phyloP scores from a whole-genome alignment of 2,797 vertebrate species.

The Microctenopoma stevenorrisi region DNA sequence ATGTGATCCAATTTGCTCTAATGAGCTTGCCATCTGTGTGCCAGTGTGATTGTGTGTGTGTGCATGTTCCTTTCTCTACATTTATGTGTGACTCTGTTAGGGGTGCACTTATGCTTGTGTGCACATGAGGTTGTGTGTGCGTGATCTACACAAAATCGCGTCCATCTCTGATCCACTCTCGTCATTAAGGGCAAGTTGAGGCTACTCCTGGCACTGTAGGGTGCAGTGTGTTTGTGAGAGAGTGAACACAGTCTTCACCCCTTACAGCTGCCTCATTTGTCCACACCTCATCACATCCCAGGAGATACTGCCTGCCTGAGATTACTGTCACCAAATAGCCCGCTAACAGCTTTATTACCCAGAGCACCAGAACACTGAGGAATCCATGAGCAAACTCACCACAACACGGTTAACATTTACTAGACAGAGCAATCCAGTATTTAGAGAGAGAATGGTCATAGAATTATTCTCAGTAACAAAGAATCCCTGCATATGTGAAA shows the following conservation, averaged over 20 bases:
- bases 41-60: slow-evolving; percentile 10
- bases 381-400: slow-evolving; percentile 44
- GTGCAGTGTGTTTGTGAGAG: slow-evolving; percentile 39
- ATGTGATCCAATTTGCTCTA: slow-evolving; percentile 69
- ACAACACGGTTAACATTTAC: slow-evolving; percentile 44
- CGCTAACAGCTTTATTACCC: slow-evolving; percentile 77
- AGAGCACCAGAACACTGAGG: slow-evolving; percentile 60
- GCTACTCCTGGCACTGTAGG: slow-evolving; percentile 67
- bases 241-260: slow-evolving; percentile 30
- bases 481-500: background rate
- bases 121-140: slow-evolving; percentile 8
- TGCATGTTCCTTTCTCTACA: background rate
- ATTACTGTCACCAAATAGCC: slow-evolving; percentile 76
- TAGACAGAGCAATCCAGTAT: background rate
- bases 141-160: slow-evolving; percentile 2
- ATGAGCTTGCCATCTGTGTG: slow-evolving; percentile 62
- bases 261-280: slow-evolving; percentile 65
- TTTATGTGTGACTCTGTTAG: slow-evolving; percentile 5
- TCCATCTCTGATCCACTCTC: slow-evolving; percentile 42
- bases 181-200: slow-evolving; percentile 78
- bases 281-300: slow-evolving; percentile 72
- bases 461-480: background rate
- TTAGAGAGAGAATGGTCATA: background rate
- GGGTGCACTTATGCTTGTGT: slow-evolving; percentile 8
- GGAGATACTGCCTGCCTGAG: slow-evolving; percentile 49